These are phyloP conservation scores for Chaunax sp. DNA, from an alignment of 2,797 vertebrate genomes.

Conservation along the genomic window DNA sequence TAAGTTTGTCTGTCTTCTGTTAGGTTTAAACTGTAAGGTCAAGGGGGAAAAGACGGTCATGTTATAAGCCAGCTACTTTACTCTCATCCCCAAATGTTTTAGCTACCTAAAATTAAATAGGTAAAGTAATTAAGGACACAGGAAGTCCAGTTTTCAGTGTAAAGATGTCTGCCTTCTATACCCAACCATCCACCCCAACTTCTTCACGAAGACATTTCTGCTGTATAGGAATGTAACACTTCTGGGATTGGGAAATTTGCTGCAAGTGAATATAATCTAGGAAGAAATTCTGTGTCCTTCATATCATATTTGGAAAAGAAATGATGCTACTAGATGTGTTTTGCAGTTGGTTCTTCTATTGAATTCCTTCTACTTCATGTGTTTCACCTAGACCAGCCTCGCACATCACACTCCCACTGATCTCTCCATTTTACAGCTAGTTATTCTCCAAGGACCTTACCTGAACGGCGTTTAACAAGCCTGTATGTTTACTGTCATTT, in stretches of 20 bases:
- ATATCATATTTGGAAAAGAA: conserved; percentile 7
- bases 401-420: conserved; percentile 16
- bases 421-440: conserved; percentile 18
- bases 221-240: neutral
- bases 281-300: neutral
- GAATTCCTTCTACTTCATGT: conserved; percentile 8
- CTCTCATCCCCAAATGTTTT: no score
- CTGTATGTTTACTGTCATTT: conserved; percentile 38
- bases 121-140: no score
- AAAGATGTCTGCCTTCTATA: neutral
- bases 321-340: conserved; percentile 3
- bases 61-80: no score
- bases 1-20: neutral
- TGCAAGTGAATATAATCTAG: neutral
- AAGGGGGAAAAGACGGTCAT: no score
- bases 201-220: neutral
- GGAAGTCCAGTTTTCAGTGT: neutral
- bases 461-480: conserved; percentile 31
- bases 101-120: no score
- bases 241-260: neutral
- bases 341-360: conserved; percentile 4
- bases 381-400: conserved; percentile 23
- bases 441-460: conserved; percentile 16
- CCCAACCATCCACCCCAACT: neutral
- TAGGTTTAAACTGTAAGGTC: no score